These are phyloP conservation scores for Smittia aterrima DNA, from an alignment of 2,888 invertebrate species.

Conservation along the genomic window DNA sequence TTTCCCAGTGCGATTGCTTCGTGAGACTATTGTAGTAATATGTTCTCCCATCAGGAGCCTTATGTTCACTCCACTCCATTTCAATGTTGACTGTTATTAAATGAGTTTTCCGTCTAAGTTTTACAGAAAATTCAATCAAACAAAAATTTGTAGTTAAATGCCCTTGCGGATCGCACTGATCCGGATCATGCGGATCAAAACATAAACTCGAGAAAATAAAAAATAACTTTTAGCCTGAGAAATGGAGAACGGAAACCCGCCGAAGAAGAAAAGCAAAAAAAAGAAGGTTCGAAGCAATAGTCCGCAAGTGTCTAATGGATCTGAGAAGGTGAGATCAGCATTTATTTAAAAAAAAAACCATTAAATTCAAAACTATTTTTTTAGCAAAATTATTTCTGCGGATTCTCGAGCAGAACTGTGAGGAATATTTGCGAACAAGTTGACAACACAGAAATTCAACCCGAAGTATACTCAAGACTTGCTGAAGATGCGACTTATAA, in stretches of 20 bases:
- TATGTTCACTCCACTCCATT: slow-evolving; percentile 87
- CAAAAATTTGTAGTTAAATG: not conserved
- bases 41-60: slow-evolving; percentile 91
- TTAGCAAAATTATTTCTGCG: slow-evolving; percentile 43
- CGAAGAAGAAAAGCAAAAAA: slow-evolving; percentile 34
- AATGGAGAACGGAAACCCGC: slow-evolving; percentile 37
- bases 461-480: slow-evolving; percentile 50
- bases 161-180: not conserved
- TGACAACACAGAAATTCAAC: slow-evolving; percentile 50
- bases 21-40: slow-evolving; percentile 94
- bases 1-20: slow-evolving; percentile 97
- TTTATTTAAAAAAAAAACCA: not conserved
- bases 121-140: no score
- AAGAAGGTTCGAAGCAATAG: slow-evolving; percentile 37
- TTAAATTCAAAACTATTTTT: not conserved
- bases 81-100: not conserved
- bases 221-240: not conserved
- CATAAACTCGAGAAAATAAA: not conserved
- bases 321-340: slow-evolving; percentile 22
- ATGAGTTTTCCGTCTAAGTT: no score
- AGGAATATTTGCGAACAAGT: slow-evolving; percentile 54
- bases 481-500: slow-evolving; percentile 54
- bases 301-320: slow-evolving; percentile 25
- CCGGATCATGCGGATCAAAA: not conserved
- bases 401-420: slow-evolving; percentile 50